Conservation (phyloP, 2,888 invertebrate species). For the Meteorus colon region DNA sequence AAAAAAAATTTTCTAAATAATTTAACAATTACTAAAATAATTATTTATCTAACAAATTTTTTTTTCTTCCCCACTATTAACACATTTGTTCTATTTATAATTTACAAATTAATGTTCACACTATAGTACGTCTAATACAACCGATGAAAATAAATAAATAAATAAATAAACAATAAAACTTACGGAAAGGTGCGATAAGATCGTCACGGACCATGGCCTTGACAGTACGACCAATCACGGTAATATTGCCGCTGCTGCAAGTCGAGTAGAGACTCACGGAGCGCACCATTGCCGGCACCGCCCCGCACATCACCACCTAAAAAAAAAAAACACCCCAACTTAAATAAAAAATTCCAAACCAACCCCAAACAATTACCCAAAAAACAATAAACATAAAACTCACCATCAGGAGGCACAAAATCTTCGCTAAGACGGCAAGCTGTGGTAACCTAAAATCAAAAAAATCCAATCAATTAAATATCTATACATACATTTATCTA, state of each 20-base stretch:
- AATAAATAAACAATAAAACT: slow-evolving; percentile 70
- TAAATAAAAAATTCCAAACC: not conserved
- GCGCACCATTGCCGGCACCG: slow-evolving; percentile 82
- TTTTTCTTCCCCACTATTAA: too few species aligned
- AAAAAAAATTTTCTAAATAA: not conserved
- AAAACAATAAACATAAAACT: slow-evolving; percentile 69
- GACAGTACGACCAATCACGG: slow-evolving; percentile 80
- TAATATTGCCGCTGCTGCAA: slow-evolving; percentile 81
- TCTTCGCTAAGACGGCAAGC: slow-evolving; percentile 93
- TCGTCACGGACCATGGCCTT: slow-evolving; percentile 77
- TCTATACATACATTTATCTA: too few species aligned
- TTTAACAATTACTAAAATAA: not conserved
- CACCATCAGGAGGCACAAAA: slow-evolving; percentile 93
- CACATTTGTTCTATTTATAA: too few species aligned
- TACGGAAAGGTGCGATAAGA: slow-evolving; percentile 77
- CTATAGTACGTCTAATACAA: too few species aligned
- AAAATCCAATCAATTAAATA: slow-evolving; percentile 28
- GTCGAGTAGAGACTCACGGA: slow-evolving; percentile 82
- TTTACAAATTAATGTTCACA: too few species aligned
- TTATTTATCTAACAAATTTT: not conserved
- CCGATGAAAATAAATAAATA: too few species aligned
- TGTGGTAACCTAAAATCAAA: slow-evolving; percentile 87
- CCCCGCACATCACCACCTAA: slow-evolving; percentile 84
- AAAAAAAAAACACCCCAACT: slow-evolving; percentile 17
- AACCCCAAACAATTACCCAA: not conserved